phyloP scores from a whole-genome alignment of 2,113 vertebrate species.

The Tetraodon nigroviridis region DNA sequence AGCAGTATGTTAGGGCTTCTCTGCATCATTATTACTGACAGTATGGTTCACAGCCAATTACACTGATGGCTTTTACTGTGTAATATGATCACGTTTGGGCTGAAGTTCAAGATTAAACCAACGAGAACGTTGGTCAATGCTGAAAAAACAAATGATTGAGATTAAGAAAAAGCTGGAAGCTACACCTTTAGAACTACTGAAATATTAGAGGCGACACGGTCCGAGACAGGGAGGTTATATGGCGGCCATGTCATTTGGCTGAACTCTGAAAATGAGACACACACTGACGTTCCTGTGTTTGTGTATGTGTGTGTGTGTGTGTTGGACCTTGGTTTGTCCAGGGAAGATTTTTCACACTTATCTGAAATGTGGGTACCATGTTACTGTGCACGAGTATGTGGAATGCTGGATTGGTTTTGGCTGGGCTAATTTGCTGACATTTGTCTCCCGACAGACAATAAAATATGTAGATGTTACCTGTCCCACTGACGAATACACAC shows the following conservation, averaged over 20 bases:
- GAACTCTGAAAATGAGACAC: conserved; percentile 29
- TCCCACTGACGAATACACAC: not conserved
- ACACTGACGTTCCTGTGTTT: conserved; percentile 1
- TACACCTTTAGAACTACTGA: too few species aligned
- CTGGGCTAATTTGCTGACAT: conserved; percentile 47
- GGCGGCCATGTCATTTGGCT: conserved; percentile 35
- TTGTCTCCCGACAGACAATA: conserved; percentile 11
- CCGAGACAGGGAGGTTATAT: conserved; percentile 8
- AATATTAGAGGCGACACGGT: not conserved
- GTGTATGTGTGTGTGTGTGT: too few species aligned
- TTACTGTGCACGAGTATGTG: conserved; percentile 48
- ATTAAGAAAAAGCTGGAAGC: too few species aligned
- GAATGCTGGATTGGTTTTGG: conserved; percentile 61
- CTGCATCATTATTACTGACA: too few species aligned
- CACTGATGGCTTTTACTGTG: too few species aligned
- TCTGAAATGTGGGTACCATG: conserved; percentile 53
- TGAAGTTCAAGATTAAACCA: too few species aligned
- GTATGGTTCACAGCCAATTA: too few species aligned
- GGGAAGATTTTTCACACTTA: conserved; percentile 47
- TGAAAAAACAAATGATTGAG: too few species aligned
- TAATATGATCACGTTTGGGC: too few species aligned
- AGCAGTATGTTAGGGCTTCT: too few species aligned
- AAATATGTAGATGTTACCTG: conserved; percentile 35
- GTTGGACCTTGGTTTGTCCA: conserved; percentile 32
- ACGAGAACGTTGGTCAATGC: too few species aligned